Base-by-base conservation (phyloP, 2,888 invertebrate species). In the Acleris sparsana region DNA sequence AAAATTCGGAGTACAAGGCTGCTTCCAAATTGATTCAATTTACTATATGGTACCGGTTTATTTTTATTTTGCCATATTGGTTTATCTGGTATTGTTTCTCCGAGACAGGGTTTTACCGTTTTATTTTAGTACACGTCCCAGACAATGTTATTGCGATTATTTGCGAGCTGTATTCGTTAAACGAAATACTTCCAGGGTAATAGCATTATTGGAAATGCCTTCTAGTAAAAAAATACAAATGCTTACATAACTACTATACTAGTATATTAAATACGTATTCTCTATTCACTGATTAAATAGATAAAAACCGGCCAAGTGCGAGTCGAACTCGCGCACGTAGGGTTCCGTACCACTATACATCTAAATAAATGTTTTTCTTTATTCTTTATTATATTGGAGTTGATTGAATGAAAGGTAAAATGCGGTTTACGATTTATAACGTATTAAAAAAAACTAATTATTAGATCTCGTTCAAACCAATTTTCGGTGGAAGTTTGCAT, bases 1-100 rank as follows among this genome's bases (percentile, higher is more conserved):
- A 5, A 13, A 4, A 16, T 46, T 46, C 46, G 17, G 16, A 46
- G 46, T 46, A 46, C 2, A 46, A 46, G n/a, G 18, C 18, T 17
- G 49, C 49, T 49, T 18, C 49, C 17, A 18, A 18, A 49, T 49
- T 49, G 49, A 49, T 18, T 49, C 49, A 11, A 49, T 49, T 18
- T 49, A 18, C 18, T 49, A 18, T 49, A 18, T 49, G 7, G 49
- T 18, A 20, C 17, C 49, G 11, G 49, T 49, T 49, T 20, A 49
- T 20, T 49, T 49, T 18, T 49, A 18, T 49, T 49, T 49, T 20
- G 18, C 18, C n/a, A 49, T 49, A 49, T 46, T 17, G 11, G 18
- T 49, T 49, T 49, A 17, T 49, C 17, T 18, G 49, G 2, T 49
- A 49, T 18, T 49, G 49, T 49, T 11, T 18, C 46, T n/a, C 46